A percentile compares a stretch with the other conserved stretches of the same genome.
These are phyloP conservation scores for Myotis vivesi DNA, from an alignment of 2,797 vertebrate genomes.

Conservation along the genomic window DNA sequence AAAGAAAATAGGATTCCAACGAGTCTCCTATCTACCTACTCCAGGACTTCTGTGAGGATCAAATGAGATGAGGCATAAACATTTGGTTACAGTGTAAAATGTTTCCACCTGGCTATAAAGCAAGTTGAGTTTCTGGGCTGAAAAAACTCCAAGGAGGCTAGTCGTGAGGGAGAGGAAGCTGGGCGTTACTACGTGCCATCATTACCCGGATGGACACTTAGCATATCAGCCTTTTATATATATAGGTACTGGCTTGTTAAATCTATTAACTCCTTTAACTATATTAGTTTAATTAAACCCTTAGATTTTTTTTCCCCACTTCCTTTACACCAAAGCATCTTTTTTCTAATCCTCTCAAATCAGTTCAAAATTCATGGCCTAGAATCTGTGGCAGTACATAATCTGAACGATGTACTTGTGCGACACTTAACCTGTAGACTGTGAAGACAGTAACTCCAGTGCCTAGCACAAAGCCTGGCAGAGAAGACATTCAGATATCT, in stretches of 20 bases:
- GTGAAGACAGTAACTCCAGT: neutral
- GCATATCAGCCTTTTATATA: too few species aligned
- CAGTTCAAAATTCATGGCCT: neutral
- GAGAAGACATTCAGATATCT: neutral
- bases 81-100: too few species aligned
- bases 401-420: neutral
- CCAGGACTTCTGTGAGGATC: too few species aligned
- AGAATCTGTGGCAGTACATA: neutral
- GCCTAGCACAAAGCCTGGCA: neutral
- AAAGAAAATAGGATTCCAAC: too few species aligned
- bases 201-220: too few species aligned
- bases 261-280: slow-evolving; percentile 33
- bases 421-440: neutral
- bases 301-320: neutral
- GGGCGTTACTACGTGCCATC: too few species aligned
- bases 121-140: too few species aligned
- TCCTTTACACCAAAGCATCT: neutral
- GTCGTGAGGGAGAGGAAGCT: too few species aligned
- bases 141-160: too few species aligned
- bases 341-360: neutral
- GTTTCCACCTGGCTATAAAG: too few species aligned
- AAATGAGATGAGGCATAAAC: too few species aligned
- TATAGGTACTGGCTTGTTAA: neutral
- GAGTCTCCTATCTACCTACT: too few species aligned
- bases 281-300: neutral